These are phyloP conservation scores for Trissolcus basalis DNA, from an alignment of 1,140 invertebrate genomes.

Conservation along the genomic window DNA sequence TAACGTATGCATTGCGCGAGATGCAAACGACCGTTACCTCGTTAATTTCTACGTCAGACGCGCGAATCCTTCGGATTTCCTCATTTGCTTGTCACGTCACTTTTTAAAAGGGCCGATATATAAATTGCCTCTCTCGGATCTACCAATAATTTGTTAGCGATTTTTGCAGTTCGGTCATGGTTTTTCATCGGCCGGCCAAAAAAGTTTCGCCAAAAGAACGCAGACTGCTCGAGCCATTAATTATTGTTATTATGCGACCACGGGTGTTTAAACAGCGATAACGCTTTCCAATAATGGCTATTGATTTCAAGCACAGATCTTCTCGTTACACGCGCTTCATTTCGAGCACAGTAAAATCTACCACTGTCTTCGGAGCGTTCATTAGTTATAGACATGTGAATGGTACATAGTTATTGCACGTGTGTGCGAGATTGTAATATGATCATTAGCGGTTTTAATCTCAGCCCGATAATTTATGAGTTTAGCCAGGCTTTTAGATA, in stretches of 20 bases:
- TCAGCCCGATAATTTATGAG: neutral
- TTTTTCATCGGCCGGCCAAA: too few species aligned
- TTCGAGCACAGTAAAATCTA: neutral
- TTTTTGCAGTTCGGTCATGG: neutral
- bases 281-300: neutral
- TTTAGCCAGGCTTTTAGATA: neutral
- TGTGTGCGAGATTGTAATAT: constrained; percentile 1
- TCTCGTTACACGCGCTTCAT: neutral
- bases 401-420: neutral
- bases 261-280: too few species aligned
- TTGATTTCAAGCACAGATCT: neutral
- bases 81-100: neutral
- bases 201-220: too few species aligned
- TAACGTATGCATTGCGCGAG: constrained; percentile 27
- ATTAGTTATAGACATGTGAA: neutral
- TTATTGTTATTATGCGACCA: too few species aligned
- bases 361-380: neutral
- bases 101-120: constrained; percentile 3
- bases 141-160: constrained; percentile 9
- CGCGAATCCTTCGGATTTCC: constrained; percentile 2
- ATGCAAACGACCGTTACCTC: constrained; percentile 52
- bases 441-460: neutral
- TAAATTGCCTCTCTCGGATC: constrained; percentile 4
- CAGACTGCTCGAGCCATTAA: too few species aligned
- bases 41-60: constrained; percentile 48